Percentiles rank a stretch among this genome's conserved stretches.
These are phyloP conservation scores for Pachyramphus minor DNA, from an alignment of 2,113 vertebrate species.

Conservation along the genomic window DNA sequence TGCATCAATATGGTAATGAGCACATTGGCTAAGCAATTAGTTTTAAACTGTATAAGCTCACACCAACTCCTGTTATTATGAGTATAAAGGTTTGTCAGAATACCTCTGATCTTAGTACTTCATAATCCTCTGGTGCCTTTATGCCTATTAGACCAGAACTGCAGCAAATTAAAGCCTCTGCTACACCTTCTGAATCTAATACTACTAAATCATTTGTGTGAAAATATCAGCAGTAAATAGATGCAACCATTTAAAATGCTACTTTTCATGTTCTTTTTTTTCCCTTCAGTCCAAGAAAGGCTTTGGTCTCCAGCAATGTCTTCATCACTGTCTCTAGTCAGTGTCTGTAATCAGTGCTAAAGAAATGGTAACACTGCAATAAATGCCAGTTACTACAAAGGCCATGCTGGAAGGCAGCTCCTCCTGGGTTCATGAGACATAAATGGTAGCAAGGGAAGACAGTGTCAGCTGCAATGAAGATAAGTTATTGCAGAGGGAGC, in stretches of 20 bases:
- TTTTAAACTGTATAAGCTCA: slow-evolving; percentile 42
- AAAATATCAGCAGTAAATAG: not conserved
- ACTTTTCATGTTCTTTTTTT: not conserved
- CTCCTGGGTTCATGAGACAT: not conserved
- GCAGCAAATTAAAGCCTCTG: slow-evolving; percentile 20
- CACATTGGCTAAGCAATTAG: slow-evolving; percentile 45
- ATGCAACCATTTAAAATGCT: not conserved
- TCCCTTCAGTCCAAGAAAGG: not conserved
- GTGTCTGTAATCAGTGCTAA: not conserved
- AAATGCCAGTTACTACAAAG: not conserved
- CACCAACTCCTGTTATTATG: slow-evolving; percentile 25
- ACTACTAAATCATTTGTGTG: not conserved
- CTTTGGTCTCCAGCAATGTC: not conserved
- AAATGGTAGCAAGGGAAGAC: not conserved
- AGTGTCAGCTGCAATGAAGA: not conserved
- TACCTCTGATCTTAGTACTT: slow-evolving; percentile 35
- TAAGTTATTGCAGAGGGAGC: not conserved
- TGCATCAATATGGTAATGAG: slow-evolving; percentile 60
- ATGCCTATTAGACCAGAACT: slow-evolving; percentile 31
- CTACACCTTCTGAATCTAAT: not conserved
- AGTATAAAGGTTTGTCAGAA: slow-evolving; percentile 49
- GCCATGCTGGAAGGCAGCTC: not conserved
- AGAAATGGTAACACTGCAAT: not conserved
- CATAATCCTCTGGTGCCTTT: slow-evolving; percentile 14
- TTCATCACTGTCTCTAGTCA: not conserved